These are phyloP conservation scores for Drosophila funebris DNA, from an alignment of 1,140 invertebrate species.

Conservation along the genomic window DNA sequence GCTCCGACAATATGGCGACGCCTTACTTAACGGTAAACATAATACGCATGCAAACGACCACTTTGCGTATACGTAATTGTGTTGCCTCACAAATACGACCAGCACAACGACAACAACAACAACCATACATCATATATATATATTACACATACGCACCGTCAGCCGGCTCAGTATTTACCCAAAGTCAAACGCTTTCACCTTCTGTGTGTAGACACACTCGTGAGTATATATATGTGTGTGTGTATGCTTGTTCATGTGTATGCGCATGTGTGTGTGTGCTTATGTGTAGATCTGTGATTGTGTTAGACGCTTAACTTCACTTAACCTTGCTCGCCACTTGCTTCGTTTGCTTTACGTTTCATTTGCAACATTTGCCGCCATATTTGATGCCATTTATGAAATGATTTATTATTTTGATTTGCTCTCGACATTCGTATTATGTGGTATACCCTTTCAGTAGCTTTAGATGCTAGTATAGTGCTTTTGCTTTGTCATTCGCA, in stretches of 20 bases:
- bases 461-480: background rate
- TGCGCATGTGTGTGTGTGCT: background rate
- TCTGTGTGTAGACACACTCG: conserved; percentile 24
- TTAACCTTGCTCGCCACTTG: conserved; percentile 76
- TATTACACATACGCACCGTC: conserved; percentile 60
- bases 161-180: conserved; percentile 58
- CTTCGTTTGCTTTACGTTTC: conserved; percentile 78
- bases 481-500: background rate
- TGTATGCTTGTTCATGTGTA: no score
- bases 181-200: conserved; percentile 70
- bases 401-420: conserved; percentile 83
- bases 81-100: conserved; percentile 30
- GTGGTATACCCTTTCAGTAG: conserved; percentile 28
- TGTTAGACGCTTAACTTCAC: conserved; percentile 75
- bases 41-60: conserved; percentile 81
- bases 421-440: conserved; percentile 71
- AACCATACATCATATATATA: conserved; percentile 9
- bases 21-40: conserved; percentile 83
- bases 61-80: conserved; percentile 76
- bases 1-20: conserved; percentile 80
- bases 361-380: conserved; percentile 83
- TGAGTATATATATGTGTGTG: background rate
- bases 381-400: conserved; percentile 82
- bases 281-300: conserved; percentile 23
- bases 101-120: background rate